These are phyloP conservation scores for Morone chrysops DNA, from an alignment of 2,113 vertebrate species.

Conservation along the genomic window DNA sequence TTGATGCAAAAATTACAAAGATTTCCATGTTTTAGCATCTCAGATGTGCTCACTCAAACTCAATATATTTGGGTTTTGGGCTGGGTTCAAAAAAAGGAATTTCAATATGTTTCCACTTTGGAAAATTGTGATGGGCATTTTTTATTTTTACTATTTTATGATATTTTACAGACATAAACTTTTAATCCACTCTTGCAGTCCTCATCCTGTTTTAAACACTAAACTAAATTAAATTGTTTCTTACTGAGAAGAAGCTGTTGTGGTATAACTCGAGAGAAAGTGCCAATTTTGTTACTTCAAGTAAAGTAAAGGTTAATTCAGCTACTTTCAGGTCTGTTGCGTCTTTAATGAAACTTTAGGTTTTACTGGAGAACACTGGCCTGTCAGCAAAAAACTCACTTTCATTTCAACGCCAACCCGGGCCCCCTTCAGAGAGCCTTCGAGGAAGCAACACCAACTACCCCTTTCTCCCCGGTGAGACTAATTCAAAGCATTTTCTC, in stretches of 20 bases:
- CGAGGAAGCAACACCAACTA: constrained; percentile 91
- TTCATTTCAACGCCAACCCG: constrained; percentile 90
- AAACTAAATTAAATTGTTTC: background rate
- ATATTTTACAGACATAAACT: background rate
- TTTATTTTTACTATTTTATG: background rate
- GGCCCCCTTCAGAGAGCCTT: constrained; percentile 87
- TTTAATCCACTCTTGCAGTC: too few relatives aligned
- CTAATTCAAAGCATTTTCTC: background rate
- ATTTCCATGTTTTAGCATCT: background rate
- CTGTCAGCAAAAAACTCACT: constrained; percentile 91
- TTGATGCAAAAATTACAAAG: background rate
- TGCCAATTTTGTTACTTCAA: background rate
- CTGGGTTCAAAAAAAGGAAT: too few relatives aligned
- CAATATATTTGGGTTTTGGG: too few relatives aligned
- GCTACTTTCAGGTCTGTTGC: background rate
- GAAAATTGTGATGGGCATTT: background rate
- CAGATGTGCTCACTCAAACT: background rate
- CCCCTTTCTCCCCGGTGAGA: constrained; percentile 90
- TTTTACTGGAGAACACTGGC: constrained; percentile 87
- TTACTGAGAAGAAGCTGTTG: background rate
- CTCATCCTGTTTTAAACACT: background rate
- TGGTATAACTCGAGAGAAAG: background rate
- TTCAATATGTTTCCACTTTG: background rate
- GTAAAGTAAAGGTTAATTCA: background rate
- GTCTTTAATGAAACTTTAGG: constrained; percentile 69